These are phyloP conservation scores for Bombyx mandarina DNA, from an alignment of 1,140 invertebrate species.

Conservation along the genomic window DNA sequence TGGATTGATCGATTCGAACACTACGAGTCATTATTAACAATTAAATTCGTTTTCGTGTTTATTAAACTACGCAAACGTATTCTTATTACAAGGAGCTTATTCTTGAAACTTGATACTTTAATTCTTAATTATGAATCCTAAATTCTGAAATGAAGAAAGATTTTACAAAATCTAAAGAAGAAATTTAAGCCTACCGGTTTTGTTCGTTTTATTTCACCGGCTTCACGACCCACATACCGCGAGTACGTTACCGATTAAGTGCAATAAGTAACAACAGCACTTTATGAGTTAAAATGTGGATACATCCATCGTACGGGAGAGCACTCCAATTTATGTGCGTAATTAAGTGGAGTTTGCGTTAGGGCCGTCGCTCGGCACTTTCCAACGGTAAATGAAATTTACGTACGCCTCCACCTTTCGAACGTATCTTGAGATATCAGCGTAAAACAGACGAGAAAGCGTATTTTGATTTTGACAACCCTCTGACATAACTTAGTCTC, in stretches of 20 bases:
- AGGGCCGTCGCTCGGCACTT: conserved; percentile 58
- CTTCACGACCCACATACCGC: not conserved
- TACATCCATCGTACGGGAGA: conserved; percentile 56
- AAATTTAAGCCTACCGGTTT: too few relatives aligned
- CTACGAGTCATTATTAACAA: too few relatives aligned
- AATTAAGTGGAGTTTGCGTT: conserved; percentile 69
- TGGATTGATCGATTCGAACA: too few relatives aligned
- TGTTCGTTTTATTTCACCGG: too few relatives aligned
- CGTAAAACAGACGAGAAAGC: conserved; percentile 10
- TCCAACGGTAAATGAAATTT: conserved; percentile 67
- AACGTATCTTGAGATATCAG: conserved; percentile 36
- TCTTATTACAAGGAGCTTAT: too few relatives aligned
- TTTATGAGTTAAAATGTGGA: conserved; percentile 51
- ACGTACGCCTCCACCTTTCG: conserved; percentile 45
- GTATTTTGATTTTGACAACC: not conserved
- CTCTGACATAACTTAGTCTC: too few relatives aligned
- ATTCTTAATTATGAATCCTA: too few relatives aligned
- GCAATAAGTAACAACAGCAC: conserved; percentile 27
- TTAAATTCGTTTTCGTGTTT: too few relatives aligned
- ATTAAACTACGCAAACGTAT: too few relatives aligned
- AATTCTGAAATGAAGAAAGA: too few relatives aligned
- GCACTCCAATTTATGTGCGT: conserved; percentile 68
- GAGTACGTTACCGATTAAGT: not conserved
- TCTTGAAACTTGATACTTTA: too few relatives aligned
- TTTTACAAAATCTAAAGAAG: too few relatives aligned